Conservation (phyloP, 2,797 vertebrate genomes). For the Gymnodraco acuticeps region DNA sequence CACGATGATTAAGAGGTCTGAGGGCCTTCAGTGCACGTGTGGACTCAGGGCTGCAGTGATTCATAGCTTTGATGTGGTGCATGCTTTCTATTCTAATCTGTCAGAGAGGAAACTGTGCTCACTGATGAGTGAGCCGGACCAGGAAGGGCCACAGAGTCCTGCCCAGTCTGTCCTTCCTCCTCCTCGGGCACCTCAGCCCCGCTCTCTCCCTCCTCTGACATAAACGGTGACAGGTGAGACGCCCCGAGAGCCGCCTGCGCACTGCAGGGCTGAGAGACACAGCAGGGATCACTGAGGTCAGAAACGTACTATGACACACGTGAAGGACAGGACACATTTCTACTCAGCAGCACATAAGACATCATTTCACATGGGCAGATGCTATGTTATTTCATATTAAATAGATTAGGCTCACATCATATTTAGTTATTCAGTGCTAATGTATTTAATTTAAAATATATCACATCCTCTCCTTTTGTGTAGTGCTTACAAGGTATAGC, state of each 20-base stretch:
- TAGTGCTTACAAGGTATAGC: neutral
- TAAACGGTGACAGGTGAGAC: constrained; percentile 64
- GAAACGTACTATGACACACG: constrained; percentile 4
- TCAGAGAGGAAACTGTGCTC: constrained; percentile 75
- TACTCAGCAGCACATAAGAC: neutral
- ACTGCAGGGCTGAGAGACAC: constrained; percentile 10
- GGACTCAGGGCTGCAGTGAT: constrained; percentile 76
- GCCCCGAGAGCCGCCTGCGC: constrained; percentile 33
- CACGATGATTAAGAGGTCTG: constrained; percentile 74
- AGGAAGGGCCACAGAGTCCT: constrained; percentile 60
- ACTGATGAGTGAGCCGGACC: constrained; percentile 77
- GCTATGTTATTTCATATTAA: neutral
- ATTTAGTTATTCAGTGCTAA: neutral
- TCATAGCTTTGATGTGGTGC: constrained; percentile 78
- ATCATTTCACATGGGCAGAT: neutral
- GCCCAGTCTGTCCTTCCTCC: constrained; percentile 38
- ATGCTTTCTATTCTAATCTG: constrained; percentile 81
- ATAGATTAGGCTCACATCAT: neutral
- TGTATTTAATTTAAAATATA: neutral
- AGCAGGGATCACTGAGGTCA: constrained; percentile 36
- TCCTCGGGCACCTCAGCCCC: constrained; percentile 38
- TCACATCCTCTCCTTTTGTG: neutral
- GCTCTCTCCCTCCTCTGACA: constrained; percentile 41
- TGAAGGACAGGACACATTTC: neutral
- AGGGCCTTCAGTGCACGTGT: constrained; percentile 61